These are phyloP conservation scores for Drosophila sp. DNA, from an alignment of 1,140 invertebrate species.

Conservation along the genomic window DNA sequence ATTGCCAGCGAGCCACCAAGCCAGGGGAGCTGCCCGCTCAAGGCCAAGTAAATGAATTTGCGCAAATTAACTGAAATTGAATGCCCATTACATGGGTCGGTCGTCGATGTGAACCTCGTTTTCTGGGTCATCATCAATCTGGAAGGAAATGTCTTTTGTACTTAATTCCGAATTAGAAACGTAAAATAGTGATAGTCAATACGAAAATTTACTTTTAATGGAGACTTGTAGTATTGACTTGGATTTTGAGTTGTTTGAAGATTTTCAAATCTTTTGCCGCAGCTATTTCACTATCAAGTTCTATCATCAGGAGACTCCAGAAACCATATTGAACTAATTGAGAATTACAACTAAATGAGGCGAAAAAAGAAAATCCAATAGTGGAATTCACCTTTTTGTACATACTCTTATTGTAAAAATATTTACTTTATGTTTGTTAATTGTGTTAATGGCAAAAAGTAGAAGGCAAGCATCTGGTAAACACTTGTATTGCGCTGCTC, in stretches of 20 bases:
- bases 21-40: slow-evolving; percentile 37
- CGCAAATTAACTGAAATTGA: slow-evolving; percentile 74
- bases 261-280: too few species aligned
- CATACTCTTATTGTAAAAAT: too few species aligned
- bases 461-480: not conserved
- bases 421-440: not conserved
- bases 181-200: not conserved
- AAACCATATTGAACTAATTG: too few species aligned
- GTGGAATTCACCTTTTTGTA: too few species aligned
- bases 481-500: not conserved
- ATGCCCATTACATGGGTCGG: slow-evolving; percentile 67
- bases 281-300: too few species aligned
- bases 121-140: slow-evolving; percentile 40
- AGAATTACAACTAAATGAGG: too few species aligned
- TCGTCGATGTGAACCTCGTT: slow-evolving; percentile 45
- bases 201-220: too few species aligned
- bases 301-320: too few species aligned
- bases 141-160: slow-evolving; percentile 8
- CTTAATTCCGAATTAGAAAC: not conserved
- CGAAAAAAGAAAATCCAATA: too few species aligned
- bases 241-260: too few species aligned
- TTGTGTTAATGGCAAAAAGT: not conserved
- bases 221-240: too few species aligned
- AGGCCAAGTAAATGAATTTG: slow-evolving; percentile 72
- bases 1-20: slow-evolving; percentile 36